Evolutionary conservation across 92 coral and sea anemone genomes (phyloP).

Genomic region (Nematostella vectensis): DNA sequence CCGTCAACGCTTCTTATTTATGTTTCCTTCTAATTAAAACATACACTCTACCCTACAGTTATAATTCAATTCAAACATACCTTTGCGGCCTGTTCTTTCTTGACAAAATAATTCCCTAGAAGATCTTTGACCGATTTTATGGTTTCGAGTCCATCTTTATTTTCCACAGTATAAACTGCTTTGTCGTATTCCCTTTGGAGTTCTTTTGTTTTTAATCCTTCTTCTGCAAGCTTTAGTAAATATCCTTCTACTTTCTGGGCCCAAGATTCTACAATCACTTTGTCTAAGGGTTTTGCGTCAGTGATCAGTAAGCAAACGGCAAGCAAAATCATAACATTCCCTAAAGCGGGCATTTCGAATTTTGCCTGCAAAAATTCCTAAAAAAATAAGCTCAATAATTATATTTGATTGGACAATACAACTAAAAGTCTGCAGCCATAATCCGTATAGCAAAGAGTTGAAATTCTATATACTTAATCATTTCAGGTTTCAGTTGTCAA

Average conservation of each 20-base stretch:
- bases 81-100: constrained; percentile 89
- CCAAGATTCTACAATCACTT: constrained; percentile 59
- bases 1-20: no score
- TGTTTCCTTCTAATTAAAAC: not conserved
- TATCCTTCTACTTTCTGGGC: constrained; percentile 72
- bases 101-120: constrained; percentile 89
- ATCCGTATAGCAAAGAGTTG: no score
- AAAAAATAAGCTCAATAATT: not conserved
- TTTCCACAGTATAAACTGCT: constrained; percentile 80
- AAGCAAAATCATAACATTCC: no score
- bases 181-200: constrained; percentile 82
- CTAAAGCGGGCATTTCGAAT: not conserved
- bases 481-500: no score
- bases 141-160: constrained; percentile 74
- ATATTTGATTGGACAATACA: no score
- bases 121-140: constrained; percentile 73
- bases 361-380: not conserved
- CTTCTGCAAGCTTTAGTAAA: constrained; percentile 72
- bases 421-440: no score
- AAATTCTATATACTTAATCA: no score
- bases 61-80: no score
- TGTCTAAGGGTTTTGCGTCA: constrained; percentile 30
- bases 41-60: not conserved
- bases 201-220: constrained; percentile 77
- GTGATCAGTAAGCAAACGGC: constrained; percentile 6